Conservation (phyloP, 2,888 invertebrate genomes). For the Muschampia plurimacula region DNA sequence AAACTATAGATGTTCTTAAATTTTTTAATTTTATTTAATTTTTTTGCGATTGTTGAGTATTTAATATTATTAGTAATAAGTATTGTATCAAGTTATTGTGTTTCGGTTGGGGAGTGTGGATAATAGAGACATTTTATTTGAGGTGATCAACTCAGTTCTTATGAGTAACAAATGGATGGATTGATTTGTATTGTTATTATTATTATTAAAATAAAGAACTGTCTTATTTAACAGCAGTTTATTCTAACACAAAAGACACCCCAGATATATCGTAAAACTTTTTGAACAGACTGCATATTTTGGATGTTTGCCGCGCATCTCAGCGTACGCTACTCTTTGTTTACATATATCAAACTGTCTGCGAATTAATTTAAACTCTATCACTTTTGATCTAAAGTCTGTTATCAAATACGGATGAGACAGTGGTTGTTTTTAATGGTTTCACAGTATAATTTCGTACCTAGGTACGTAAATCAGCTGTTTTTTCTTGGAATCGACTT, state of each 20-base stretch:
- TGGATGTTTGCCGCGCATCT: conserved; percentile 55
- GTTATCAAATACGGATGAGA: conserved; percentile 23
- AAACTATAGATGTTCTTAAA: too few species aligned
- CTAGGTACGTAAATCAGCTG: conserved; percentile 57
- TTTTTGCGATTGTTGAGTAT: too few species aligned
- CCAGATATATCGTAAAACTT: conserved; percentile 19
- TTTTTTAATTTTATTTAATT: too few species aligned
- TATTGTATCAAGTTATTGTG: too few species aligned
- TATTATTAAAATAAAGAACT: too few species aligned
- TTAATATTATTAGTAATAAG: too few species aligned
- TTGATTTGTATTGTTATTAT: too few species aligned
- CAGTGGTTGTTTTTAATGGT: conserved; percentile 46
- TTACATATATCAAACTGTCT: conserved; percentile 32
- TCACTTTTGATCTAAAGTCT: conserved; percentile 29
- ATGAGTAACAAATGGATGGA: too few species aligned
- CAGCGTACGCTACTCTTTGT: conserved; percentile 46
- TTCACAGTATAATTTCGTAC: conserved; percentile 49
- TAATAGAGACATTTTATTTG: too few species aligned
- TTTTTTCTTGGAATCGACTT: conserved; percentile 52
- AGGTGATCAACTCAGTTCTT: too few species aligned
- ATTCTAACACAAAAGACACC: conserved; percentile 16
- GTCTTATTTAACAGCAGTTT: neutral
- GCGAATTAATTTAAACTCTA: conserved; percentile 31
- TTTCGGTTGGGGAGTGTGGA: too few species aligned
- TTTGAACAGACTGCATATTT: conserved; percentile 54